phyloP scores from a whole-genome alignment of 2,888 invertebrate genomes.

The Antheraea assamensis region DNA sequence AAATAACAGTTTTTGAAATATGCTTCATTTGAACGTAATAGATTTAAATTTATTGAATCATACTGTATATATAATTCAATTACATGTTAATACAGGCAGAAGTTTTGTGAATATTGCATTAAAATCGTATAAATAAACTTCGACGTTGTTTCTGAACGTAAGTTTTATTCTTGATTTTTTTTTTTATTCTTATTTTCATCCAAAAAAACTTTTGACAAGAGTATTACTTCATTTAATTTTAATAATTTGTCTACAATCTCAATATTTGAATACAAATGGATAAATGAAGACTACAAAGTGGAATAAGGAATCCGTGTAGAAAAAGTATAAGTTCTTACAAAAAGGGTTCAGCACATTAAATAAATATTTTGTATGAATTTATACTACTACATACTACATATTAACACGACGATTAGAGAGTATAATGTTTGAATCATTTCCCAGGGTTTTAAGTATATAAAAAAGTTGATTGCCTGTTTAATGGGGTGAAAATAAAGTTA shows the following conservation, averaged over 20 bases:
- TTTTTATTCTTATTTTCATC: too few species aligned
- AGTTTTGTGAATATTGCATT: background rate
- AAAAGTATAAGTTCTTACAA: background rate
- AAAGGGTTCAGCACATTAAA: background rate
- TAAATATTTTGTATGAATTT: background rate
- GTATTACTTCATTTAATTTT: too few species aligned
- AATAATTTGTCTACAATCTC: background rate
- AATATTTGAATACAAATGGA: background rate
- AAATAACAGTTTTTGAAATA: background rate
- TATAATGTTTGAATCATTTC: too few species aligned
- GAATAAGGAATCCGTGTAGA: background rate
- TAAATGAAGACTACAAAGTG: too few species aligned
- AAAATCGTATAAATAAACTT: background rate
- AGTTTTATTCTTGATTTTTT: background rate
- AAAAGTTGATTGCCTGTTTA: background rate
- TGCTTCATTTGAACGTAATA: background rate
- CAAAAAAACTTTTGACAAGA: too few species aligned
- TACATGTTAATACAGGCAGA: background rate
- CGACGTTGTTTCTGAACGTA: background rate
- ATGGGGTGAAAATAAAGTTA: slow-evolving; percentile 10
- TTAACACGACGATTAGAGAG: too few species aligned
- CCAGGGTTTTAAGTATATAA: too few species aligned
- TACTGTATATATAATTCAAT: background rate
- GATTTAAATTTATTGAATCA: background rate
- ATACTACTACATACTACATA: background rate